Evolutionary conservation across 2,113 vertebrate genomes (phyloP), one percentile per base, ranked within the genome.

Genomic region (Nycticryphes semicollaris): DNA sequence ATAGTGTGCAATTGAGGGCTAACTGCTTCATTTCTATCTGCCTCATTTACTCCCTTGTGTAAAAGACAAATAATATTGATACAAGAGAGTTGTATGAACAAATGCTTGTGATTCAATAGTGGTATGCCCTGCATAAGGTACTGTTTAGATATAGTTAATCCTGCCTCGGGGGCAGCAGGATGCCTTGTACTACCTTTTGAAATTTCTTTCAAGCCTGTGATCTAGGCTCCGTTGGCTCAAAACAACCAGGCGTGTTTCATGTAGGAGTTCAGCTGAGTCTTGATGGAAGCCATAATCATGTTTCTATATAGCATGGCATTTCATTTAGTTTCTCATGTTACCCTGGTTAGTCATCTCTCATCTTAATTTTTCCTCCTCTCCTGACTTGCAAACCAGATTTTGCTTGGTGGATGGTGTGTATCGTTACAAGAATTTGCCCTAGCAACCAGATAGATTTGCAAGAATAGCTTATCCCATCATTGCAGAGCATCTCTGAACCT

Each of bases 381-480:
- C 73, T 69, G 63, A 54, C 84, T 89, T 67, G 81, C 90, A 87
- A 78, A 78, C 39, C 53, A 83, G 51, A 35, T 76, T 87, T 85
- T 92, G 51, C 63, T 89, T 82, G 77, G 75, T 86, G 79, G 84
- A 80, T 93, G 84, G 78, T 77, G 50, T 1, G 7, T 48, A 37
- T 90, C 8, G 4, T 94, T 81, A 82, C n/a, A 73, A 89, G 78
- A 94, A 60, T 31, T 92, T 73, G 80, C 95, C 96, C 70, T 93
- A 78, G 95, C 97, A 97, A 94, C 90, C 84, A 66, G 62, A 67
- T 31, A 60, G 10, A 47, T 68, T 73, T 73, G 90, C 88, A 67
- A 15, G 67, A 96, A 87, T 28, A 96, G 92, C 89, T 77, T 12
- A 59, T 80, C 4, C 35, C 33, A 2, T 90, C 14, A 1, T 75